Conservation (phyloP, 2,888 invertebrate genomes). For the Flabesymbios commensalis region DNA sequence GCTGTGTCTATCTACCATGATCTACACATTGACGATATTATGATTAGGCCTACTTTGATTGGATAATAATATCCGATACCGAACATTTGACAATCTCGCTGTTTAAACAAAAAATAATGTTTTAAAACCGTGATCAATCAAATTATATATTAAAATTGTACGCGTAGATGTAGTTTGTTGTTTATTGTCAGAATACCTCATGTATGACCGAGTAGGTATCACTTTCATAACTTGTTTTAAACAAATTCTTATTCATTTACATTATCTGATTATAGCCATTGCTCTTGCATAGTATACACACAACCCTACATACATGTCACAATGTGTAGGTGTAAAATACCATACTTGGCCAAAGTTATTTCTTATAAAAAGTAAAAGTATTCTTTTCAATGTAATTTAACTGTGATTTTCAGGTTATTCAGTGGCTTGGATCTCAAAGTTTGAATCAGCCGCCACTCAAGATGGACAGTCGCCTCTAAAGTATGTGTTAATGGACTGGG, state of each 20-base stretch:
- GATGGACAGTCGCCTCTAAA: slow-evolving; percentile 27
- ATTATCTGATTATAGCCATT: neutral
- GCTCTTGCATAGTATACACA: neutral
- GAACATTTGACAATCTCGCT: too few relatives aligned
- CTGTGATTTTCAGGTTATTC: slow-evolving; percentile 41
- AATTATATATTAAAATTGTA: too few relatives aligned
- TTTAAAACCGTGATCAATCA: too few relatives aligned
- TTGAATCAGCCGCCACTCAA: slow-evolving; percentile 34
- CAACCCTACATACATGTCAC: neutral
- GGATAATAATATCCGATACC: too few relatives aligned
- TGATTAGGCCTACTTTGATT: too few relatives aligned
- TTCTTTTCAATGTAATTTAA: neutral
- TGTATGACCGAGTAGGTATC: too few relatives aligned
- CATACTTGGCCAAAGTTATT: neutral
- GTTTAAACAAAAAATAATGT: too few relatives aligned
- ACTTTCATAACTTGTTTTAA: neutral
- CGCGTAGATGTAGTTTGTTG: too few relatives aligned
- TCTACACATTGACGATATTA: too few relatives aligned
- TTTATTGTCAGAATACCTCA: too few relatives aligned
- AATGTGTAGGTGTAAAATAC: neutral
- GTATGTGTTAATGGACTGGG: slow-evolving; percentile 43
- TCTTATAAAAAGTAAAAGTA: neutral
- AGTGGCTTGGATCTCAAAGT: slow-evolving; percentile 34
- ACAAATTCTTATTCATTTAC: neutral
- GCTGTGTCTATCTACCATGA: too few relatives aligned